A percentile compares a stretch with the other conserved stretches of the same genome.
Conservation (phyloP, 2,797 vertebrate species). For the Champsocephalus esox region DNA sequence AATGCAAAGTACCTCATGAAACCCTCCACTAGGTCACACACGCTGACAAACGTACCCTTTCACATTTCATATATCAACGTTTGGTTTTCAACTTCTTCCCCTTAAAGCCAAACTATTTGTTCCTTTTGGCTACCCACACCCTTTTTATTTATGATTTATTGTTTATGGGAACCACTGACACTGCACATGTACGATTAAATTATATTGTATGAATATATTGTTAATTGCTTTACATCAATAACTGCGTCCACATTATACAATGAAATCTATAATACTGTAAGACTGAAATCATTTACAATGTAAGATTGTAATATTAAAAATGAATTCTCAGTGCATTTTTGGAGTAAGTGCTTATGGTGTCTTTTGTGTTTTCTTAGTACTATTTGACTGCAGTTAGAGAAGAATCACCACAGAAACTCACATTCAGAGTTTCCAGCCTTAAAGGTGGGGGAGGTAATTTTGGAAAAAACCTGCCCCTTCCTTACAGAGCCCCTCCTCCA, state of each 20-base stretch:
- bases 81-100: no score
- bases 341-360: neutral
- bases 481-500: no score
- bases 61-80: no score
- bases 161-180: slow-evolving; percentile 3
- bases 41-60: no score
- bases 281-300: neutral
- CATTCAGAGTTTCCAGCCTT: slow-evolving; percentile 11
- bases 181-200: slow-evolving; percentile 1
- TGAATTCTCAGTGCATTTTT: neutral
- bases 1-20: neutral
- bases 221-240: slow-evolving; percentile 18
- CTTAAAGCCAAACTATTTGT: neutral
- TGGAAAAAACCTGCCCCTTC: no score
- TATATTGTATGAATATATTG: neutral
- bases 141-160: slow-evolving; percentile 24
- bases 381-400: slow-evolving; percentile 19
- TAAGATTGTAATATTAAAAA: slow-evolving; percentile 18
- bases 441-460: neutral
- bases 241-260: neutral
- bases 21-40: neutral
- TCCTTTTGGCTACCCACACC: neutral
- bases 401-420: slow-evolving; percentile 6
- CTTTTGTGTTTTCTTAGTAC: slow-evolving; percentile 12
- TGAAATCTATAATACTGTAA: slow-evolving; percentile 11